Percentiles rank a stretch among this genome's conserved stretches.
Conservation (phyloP, 2,113 vertebrate species). For the Oryzias woworae region DNA sequence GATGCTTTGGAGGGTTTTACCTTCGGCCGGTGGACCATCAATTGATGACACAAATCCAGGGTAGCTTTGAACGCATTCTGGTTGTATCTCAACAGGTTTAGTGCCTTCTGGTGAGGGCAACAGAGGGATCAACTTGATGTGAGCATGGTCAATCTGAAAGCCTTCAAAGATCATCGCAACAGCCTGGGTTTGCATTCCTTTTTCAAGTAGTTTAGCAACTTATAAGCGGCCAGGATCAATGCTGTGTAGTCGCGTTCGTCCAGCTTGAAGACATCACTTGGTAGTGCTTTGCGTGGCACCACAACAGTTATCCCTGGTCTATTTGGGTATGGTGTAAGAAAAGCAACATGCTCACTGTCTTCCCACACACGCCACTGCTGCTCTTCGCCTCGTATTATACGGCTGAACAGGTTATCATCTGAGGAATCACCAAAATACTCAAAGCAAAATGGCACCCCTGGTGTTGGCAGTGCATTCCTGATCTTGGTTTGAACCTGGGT, state of each 20-base stretch:
- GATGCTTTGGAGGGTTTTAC: slow-evolving; percentile 58
- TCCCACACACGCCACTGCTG: slow-evolving; percentile 82
- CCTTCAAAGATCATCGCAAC: slow-evolving; percentile 80
- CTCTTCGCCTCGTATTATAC: slow-evolving; percentile 76
- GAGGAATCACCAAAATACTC: slow-evolving; percentile 68
- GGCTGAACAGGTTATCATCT: slow-evolving; percentile 67
- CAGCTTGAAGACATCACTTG: slow-evolving; percentile 75
- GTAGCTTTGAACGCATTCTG: slow-evolving; percentile 66
- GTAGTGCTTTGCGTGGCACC: slow-evolving; percentile 74
- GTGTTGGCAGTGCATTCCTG: slow-evolving; percentile 65
- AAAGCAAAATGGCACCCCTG: slow-evolving; percentile 69
- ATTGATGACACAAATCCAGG: slow-evolving; percentile 76
- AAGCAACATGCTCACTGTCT: slow-evolving; percentile 75
- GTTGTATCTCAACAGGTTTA: slow-evolving; percentile 21
- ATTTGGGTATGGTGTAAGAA: slow-evolving; percentile 79
- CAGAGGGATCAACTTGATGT: slow-evolving; percentile 76
- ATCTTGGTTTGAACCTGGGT: slow-evolving; percentile 65
- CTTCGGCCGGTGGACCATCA: slow-evolving; percentile 67
- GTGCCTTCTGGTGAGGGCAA: slow-evolving; percentile 47
- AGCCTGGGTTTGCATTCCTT: slow-evolving; percentile 65
- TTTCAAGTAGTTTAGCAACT: slow-evolving; percentile 67
- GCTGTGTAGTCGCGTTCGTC: slow-evolving; percentile 65
- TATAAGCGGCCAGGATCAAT: slow-evolving; percentile 66
- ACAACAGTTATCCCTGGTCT: slow-evolving; percentile 75
- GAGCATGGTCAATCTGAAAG: slow-evolving; percentile 77